Evolutionary conservation across 2,113 vertebrate species (phyloP).

Genomic region (Rafetus swinhoei): DNA sequence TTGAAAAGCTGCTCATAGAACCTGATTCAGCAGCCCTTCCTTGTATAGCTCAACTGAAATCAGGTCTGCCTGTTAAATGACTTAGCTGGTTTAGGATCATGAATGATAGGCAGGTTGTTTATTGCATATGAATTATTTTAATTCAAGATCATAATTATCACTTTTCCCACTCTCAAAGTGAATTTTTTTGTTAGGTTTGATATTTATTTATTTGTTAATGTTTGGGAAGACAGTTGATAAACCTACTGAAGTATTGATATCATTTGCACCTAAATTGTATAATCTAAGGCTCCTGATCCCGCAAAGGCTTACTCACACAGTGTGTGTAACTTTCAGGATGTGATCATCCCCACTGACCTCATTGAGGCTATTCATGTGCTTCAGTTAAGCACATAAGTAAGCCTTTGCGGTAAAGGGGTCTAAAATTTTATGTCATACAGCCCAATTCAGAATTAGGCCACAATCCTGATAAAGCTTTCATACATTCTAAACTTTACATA

Average conservation of each 20-base stretch:
- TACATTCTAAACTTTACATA: not conserved
- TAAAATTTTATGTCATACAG: not conserved
- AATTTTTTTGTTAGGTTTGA: not conserved
- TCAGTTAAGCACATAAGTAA: not conserved
- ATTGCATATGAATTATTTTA: not conserved
- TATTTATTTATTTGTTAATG: not conserved
- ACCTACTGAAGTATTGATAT: not conserved
- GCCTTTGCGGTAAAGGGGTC: not conserved
- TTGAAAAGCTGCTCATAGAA: not conserved
- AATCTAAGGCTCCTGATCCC: not conserved
- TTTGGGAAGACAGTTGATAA: not conserved
- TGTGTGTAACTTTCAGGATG: not conserved
- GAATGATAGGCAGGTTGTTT: not conserved
- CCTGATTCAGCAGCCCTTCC: not conserved
- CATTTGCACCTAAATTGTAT: not conserved
- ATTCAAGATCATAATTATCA: not conserved
- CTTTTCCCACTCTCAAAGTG: not conserved
- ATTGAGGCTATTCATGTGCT: not conserved
- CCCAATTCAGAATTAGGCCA: not conserved
- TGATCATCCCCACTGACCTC: not conserved
- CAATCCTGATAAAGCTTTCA: not conserved
- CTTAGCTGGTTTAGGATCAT: not conserved
- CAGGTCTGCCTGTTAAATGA: not conserved
- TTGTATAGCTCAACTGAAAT: not conserved
- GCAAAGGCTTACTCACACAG: accelerated